phyloP scores from a whole-genome alignment of 2,113 vertebrate genomes.

The Puffinus mauretanicus region DNA sequence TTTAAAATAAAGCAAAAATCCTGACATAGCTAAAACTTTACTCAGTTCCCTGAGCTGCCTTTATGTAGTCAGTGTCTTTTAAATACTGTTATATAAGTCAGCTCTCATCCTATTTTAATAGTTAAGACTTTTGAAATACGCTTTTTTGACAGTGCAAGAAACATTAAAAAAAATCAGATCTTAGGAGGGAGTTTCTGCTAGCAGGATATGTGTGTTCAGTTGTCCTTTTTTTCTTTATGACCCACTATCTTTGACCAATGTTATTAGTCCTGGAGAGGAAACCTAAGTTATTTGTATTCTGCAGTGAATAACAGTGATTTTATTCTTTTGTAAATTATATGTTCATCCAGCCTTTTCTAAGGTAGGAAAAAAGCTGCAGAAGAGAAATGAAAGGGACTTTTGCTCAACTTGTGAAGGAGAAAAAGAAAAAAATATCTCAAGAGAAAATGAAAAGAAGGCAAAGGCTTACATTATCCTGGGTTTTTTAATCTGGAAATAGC shows the following conservation, averaged over 20 bases:
- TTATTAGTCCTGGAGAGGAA: not conserved
- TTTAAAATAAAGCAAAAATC: constrained; percentile 25
- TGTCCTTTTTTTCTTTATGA: not conserved
- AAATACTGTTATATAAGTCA: constrained; percentile 45
- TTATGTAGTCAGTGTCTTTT: constrained; percentile 10
- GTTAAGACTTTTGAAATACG: constrained; percentile 4
- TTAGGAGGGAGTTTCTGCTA: not conserved
- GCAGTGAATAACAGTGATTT: not conserved
- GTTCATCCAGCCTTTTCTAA: not conserved
- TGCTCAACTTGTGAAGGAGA: not conserved
- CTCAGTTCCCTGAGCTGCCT: constrained; percentile 3
- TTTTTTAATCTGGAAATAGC: not conserved
- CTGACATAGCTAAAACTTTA: constrained; percentile 14
- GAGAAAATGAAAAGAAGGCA: not conserved
- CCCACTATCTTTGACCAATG: not conserved
- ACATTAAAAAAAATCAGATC: not conserved
- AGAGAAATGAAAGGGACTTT: not conserved
- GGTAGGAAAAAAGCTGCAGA: not conserved
- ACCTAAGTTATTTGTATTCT: not conserved
- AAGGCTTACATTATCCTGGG: not conserved
- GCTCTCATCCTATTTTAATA: constrained; percentile 8
- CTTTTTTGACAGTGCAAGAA: not conserved
- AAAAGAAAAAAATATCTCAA: not conserved
- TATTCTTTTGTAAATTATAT: not conserved
- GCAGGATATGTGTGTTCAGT: not conserved